Conservation (phyloP, 2,797 vertebrate genomes). For the Lutjanus campechanus region DNA sequence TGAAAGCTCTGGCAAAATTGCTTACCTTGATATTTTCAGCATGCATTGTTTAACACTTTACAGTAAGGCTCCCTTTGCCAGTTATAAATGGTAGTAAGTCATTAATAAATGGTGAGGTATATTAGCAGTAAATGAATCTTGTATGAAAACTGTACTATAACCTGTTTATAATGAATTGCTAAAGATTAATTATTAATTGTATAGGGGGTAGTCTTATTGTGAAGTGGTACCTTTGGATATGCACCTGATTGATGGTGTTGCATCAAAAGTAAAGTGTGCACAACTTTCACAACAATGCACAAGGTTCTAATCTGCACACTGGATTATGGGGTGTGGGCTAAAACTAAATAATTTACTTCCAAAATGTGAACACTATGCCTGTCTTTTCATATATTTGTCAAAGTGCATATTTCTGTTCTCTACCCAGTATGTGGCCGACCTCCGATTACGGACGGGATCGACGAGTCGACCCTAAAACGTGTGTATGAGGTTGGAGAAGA, state of each 20-base stretch:
- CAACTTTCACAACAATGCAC: background rate
- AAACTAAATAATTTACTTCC: background rate
- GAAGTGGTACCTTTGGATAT: background rate
- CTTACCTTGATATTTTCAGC: too few species aligned
- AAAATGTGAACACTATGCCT: background rate
- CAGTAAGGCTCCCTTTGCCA: too few species aligned
- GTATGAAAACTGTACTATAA: too few species aligned
- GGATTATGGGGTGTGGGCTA: background rate
- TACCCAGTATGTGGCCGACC: conserved; percentile 86
- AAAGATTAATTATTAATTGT: too few species aligned
- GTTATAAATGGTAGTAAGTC: too few species aligned
- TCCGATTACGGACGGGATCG: conserved; percentile 76
- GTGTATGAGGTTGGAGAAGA: conserved; percentile 87
- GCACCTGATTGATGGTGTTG: background rate
- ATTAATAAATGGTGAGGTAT: too few species aligned
- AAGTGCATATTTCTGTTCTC: background rate
- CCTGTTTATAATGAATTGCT: too few species aligned
- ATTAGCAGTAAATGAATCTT: too few species aligned
- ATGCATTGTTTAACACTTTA: too few species aligned
- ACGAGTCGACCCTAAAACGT: conserved; percentile 66
- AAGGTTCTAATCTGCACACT: background rate
- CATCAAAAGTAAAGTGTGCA: background rate
- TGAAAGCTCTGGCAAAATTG: too few species aligned
- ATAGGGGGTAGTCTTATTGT: too few species aligned
- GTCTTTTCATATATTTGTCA: background rate